Percentiles rank a stretch among this genome's conserved stretches.
Evolutionary conservation across 1,140 invertebrate genomes (phyloP).

Genomic region (Lepidurus arcticus): DNA sequence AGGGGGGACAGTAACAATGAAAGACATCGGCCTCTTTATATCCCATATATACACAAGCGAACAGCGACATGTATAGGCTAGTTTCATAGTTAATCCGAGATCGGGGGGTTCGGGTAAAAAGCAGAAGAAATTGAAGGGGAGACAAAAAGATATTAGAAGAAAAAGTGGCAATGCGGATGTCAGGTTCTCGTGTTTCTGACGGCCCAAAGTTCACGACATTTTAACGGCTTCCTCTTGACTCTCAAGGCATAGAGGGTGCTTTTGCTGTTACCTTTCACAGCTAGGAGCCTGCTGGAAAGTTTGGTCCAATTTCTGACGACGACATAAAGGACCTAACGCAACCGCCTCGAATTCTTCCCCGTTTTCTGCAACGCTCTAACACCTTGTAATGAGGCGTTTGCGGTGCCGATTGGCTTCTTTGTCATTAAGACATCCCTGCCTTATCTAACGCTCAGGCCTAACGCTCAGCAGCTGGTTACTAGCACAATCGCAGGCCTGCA

Average conservation of each 20-base stretch:
- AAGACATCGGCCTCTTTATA: neutral
- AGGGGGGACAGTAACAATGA: neutral
- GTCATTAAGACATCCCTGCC: neutral
- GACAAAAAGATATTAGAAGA: neutral
- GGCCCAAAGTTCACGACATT: conserved; percentile 8
- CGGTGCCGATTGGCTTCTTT: neutral
- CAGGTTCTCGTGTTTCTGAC: neutral
- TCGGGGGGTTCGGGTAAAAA: neutral
- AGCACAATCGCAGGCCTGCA: neutral
- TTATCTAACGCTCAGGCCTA: neutral
- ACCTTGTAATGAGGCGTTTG: neutral
- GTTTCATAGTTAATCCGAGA: too few relatives aligned
- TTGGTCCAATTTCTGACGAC: conserved; percentile 18
- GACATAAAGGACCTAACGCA: conserved; percentile 13
- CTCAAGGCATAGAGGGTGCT: conserved; percentile 2
- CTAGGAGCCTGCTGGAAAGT: conserved; percentile 16
- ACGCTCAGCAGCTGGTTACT: neutral
- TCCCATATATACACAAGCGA: neutral
- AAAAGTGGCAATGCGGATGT: neutral
- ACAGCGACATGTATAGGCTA: too few relatives aligned
- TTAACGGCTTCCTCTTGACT: neutral
- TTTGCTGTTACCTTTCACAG: conserved; percentile 3
- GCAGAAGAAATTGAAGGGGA: too few relatives aligned
- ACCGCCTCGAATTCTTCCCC: neutral
- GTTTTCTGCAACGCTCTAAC: conserved; percentile 11